Base-by-base conservation (phyloP, 1,140 invertebrate species). In the Choristoneura fumiferana region DNA sequence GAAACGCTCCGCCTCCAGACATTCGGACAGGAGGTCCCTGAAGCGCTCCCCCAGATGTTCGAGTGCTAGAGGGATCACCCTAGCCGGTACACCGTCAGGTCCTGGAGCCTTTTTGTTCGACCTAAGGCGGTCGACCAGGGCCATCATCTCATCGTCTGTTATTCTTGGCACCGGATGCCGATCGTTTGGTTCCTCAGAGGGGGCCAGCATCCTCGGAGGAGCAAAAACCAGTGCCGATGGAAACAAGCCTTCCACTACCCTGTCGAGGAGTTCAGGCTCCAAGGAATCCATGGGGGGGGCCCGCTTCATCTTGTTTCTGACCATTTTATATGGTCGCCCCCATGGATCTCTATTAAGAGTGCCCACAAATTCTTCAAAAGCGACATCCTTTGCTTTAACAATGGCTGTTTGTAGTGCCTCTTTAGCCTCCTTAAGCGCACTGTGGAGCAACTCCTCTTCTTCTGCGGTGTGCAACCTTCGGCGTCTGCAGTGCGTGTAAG, bases 291-390 rank as follows among this genome's bases (percentile, higher is more conserved):
- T 40, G 2, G 65, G 60, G 0, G 70, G 67, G 3, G 56, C 62
- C 57, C 54, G 39, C 5, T 61, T 29, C 4, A 75, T 39, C 12
- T 69, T 65, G 0, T 49, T 55, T 15, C 71, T 60, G 0, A 71
- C 69, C 8, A 67, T 45, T 9, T 56, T 63, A 22, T 77, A 78
- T 0, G 71, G 69, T 12, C 65, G 66, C 0, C 73, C 79, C 77
- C 72, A 83, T 0, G 72, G 69, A 37, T 82, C 77, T 6, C 57
- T 45, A 8, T 77, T 60, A 0, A 84, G 57, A 9, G 54, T 62
- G 0, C 61, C 52, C 0, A 70, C 15, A 1, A 79, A 59, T n/a
- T 69, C 67, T 0, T 52, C 36, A 65, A 68, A 65, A 10, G 39
- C 36, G 0, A 13, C 13, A 0, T 65, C n/a, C 18, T 58, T 71